Conservation (phyloP, 2,888 invertebrate genomes). For the Aphidoletes aphidimyza region DNA sequence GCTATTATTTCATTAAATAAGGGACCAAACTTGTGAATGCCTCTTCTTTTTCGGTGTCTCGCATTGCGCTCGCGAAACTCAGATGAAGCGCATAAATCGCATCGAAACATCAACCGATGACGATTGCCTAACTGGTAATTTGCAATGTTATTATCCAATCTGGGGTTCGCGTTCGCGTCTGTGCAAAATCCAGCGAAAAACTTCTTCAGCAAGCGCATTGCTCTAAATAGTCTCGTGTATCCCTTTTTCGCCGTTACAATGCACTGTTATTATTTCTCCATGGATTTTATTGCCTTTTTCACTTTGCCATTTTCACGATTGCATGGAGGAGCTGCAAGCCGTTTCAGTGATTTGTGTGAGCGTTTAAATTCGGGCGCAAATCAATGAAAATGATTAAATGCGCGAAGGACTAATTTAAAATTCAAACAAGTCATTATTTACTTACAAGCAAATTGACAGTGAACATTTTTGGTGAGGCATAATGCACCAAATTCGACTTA, state of each 20-base stretch:
- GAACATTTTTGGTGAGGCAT: not conserved
- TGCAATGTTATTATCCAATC: slow-evolving; percentile 1
- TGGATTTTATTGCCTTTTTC: no score
- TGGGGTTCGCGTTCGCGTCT: not conserved
- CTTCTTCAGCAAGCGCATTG: not conserved
- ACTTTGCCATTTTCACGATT: not conserved
- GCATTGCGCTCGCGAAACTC: no score
- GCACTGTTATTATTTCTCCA: no score
- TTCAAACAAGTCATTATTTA: slow-evolving; percentile 45
- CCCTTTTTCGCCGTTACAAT: not conserved
- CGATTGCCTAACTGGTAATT: slow-evolving; percentile 38
- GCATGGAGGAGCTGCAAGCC: no score
- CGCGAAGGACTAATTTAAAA: slow-evolving; percentile 46
- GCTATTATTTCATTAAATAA: slow-evolving; percentile 14
- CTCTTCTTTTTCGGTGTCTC: no score
- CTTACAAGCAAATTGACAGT: slow-evolving; percentile 1
- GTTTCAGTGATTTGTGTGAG: not conserved
- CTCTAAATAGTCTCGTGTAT: not conserved
- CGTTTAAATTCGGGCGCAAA: not conserved
- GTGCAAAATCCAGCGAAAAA: not conserved
- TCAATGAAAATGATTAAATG: slow-evolving; percentile 47
- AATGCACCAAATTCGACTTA: slow-evolving; percentile 30
- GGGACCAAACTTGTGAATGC: no score
- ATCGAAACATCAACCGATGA: slow-evolving; percentile 9
- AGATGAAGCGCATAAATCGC: slow-evolving; percentile 6